Evolutionary conservation across 2,888 invertebrate species (phyloP).

Genomic region (Ischnura elegans): DNA sequence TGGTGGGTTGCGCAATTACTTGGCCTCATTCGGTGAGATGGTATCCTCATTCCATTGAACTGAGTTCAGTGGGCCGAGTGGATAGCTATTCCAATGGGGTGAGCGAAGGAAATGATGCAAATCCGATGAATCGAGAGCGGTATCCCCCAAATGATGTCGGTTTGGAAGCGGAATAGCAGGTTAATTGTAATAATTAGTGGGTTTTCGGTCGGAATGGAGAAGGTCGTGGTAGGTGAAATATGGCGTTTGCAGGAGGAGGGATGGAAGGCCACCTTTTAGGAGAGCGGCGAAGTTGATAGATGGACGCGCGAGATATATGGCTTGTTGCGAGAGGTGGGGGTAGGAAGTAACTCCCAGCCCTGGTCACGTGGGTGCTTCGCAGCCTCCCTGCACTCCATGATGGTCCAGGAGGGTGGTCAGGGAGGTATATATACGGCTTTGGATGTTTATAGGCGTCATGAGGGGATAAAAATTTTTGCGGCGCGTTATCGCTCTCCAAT

Average conservation of each 20-base stretch:
- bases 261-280: background rate
- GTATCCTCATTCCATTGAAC: too few species aligned
- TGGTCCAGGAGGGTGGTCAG: background rate
- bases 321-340: slow-evolving; percentile 30
- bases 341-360: background rate
- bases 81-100: background rate
- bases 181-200: slow-evolving; percentile 8
- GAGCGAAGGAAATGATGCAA: background rate
- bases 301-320: background rate
- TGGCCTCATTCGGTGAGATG: too few species aligned
- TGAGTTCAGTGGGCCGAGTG: too few species aligned
- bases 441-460: slow-evolving; percentile 13
- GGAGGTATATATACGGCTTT: background rate
- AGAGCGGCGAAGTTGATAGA: background rate
- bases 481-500: background rate
- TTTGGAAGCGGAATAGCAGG: background rate
- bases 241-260: background rate
- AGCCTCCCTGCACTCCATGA: background rate
- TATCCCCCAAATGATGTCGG: background rate
- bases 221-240: background rate
- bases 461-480: background rate
- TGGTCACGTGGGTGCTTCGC: background rate
- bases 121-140: background rate
- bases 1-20: too few species aligned
- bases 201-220: background rate